Conservation (phyloP, 1,140 invertebrate genomes). For the Tenebrio molitor region DNA sequence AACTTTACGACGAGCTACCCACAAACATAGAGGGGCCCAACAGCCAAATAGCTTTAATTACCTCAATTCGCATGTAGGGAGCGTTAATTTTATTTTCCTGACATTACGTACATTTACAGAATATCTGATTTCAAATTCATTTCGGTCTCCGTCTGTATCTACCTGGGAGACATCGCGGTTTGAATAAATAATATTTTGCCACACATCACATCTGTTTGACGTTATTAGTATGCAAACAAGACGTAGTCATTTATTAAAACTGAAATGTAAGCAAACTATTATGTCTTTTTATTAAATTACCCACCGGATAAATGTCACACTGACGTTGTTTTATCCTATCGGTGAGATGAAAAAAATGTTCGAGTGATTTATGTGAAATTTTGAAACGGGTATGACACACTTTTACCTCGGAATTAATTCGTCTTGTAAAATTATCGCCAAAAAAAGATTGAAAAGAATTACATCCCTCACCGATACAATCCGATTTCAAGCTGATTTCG, state of each 20-base stretch:
- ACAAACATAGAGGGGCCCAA: too few species aligned
- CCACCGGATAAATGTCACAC: too few species aligned
- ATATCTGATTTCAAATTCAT: conserved; percentile 28
- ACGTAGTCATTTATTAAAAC: conserved; percentile 12
- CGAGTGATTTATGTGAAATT: too few species aligned
- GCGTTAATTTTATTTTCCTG: conserved; percentile 21
- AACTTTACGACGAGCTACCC: too few species aligned
- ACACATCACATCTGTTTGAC: conserved; percentile 29
- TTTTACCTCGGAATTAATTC: too few species aligned
- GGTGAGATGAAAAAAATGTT: too few species aligned
- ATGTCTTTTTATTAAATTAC: not conserved
- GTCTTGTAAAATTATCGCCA: too few species aligned
- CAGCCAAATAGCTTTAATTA: conserved; percentile 10
- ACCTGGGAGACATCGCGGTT: conserved; percentile 5
- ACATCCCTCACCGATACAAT: not conserved
- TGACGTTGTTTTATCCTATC: too few species aligned
- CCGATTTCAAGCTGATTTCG: not conserved
- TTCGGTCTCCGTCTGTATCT: not conserved
- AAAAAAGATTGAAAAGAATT: not conserved
- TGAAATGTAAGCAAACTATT: conserved; percentile 6
- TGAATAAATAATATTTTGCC: conserved; percentile 37
- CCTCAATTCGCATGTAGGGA: not conserved
- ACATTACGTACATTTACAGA: conserved; percentile 17
- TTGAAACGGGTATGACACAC: too few species aligned
- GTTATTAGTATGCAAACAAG: conserved; percentile 32